Evolutionary conservation across 2,113 vertebrate species (phyloP).

Genomic region (Periophthalmodon schlosseri): DNA sequence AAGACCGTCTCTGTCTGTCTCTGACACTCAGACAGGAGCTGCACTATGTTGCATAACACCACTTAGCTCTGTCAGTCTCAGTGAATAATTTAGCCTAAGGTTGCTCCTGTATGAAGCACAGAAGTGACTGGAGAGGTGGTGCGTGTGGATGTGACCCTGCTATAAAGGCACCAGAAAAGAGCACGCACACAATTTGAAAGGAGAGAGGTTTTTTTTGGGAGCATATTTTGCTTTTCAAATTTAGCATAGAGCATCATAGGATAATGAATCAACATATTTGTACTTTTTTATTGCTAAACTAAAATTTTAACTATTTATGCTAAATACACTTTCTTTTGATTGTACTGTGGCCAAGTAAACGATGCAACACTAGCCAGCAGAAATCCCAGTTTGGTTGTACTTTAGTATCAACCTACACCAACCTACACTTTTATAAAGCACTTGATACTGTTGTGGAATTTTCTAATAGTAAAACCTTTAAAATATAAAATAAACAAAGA

Average conservation of each 20-base stretch:
- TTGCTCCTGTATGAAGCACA: slow-evolving; percentile 70
- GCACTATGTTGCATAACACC: slow-evolving; percentile 49
- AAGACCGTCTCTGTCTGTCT: slow-evolving; percentile 22
- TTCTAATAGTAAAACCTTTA: too few species aligned
- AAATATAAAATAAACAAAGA: too few species aligned
- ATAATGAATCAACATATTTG: too few species aligned
- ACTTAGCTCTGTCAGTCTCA: slow-evolving; percentile 56
- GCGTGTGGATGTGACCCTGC: slow-evolving; percentile 7
- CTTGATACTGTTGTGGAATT: too few species aligned
- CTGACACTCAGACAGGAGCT: slow-evolving; percentile 19
- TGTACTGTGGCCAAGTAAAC: not conserved
- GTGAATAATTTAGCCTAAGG: slow-evolving; percentile 72
- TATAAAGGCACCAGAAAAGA: slow-evolving; percentile 18
- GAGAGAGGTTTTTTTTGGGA: not conserved
- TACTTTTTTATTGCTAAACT: not conserved
- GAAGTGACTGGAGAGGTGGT: slow-evolving; percentile 15
- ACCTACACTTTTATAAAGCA: not conserved
- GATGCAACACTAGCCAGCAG: not conserved
- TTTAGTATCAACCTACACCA: not conserved
- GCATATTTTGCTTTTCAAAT: not conserved
- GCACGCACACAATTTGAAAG: slow-evolving; percentile 24
- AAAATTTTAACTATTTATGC: not conserved
- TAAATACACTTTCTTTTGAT: not conserved
- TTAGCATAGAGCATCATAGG: not conserved
- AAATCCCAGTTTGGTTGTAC: not conserved